Conservation (phyloP, 2,888 invertebrate species). For the Halictus quadricinctus region DNA sequence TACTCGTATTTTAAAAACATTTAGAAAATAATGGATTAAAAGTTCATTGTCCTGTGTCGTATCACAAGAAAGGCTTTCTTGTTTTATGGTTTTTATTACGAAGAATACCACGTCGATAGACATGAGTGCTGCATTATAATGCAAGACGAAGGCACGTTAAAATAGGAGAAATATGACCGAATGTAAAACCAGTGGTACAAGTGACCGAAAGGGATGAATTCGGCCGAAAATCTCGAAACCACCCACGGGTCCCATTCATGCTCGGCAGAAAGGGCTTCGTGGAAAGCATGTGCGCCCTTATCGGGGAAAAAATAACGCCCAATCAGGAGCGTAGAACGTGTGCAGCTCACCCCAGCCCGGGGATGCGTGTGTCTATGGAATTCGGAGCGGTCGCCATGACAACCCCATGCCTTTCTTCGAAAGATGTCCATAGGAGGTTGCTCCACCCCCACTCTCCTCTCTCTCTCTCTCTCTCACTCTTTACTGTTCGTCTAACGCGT, state of each 20-base stretch:
- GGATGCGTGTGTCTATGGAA: slow-evolving; percentile 77
- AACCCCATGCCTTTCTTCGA: slow-evolving; percentile 73
- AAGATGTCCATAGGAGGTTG: slow-evolving; percentile 65
- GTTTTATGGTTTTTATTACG: neutral
- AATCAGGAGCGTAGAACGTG: slow-evolving; percentile 78
- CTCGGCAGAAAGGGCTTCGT: slow-evolving; percentile 47
- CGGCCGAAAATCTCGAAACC: slow-evolving; percentile 50
- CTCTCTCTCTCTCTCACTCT: slow-evolving; percentile 4
- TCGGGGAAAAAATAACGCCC: slow-evolving; percentile 79
- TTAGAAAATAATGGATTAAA: neutral
- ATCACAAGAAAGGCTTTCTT: neutral
- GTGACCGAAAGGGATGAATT: slow-evolving; percentile 51
- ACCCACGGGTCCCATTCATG: slow-evolving; percentile 39
- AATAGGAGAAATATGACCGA: neutral
- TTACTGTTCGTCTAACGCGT: slow-evolving; percentile 57
- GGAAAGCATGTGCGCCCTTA: slow-evolving; percentile 76
- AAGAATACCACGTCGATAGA: neutral
- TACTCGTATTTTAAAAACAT: neutral
- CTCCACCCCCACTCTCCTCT: slow-evolving; percentile 32
- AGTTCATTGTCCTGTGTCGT: neutral
- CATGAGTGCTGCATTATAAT: neutral
- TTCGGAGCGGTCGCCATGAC: slow-evolving; percentile 80
- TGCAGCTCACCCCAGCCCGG: slow-evolving; percentile 72
- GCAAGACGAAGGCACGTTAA: neutral
- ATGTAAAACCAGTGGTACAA: slow-evolving; percentile 23